Base-by-base conservation (phyloP, 2,797 vertebrate species). In the Percopsis omiscomaycus region DNA sequence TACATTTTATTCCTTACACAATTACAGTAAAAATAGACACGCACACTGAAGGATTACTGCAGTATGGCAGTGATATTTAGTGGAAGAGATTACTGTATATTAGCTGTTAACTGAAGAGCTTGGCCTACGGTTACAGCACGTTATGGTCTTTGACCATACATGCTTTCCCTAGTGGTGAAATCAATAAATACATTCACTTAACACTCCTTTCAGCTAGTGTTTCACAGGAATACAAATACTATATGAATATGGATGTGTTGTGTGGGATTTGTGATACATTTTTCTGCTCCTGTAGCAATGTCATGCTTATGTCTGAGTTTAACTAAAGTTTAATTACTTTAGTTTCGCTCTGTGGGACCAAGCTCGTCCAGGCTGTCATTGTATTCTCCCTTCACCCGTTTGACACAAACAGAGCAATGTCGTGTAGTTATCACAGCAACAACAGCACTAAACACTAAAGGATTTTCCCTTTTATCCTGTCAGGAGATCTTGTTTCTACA, bases 291-390 rank as follows among this genome's bases (percentile, higher is more conserved):
- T 78, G 63, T 30, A 62, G 74, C 59, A 64, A 60, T 64, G 44
- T 72, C 71, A 75, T 66, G 56, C 68, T 70, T 64, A 61, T 71
- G 68, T 73, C 80, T 55, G 55, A 66, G 84, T 88, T 88, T 67
- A 87, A 88, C 82, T 81, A 71, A 84, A 88, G 83, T 71, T 75
- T 78, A 79, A 62, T 80, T 84, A 82, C 66, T 81, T 78, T 76
- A 71, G 37, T 42, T 84, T 83, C 84, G 65, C 80, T 89, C 76
- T 14, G 56, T 64, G 72, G 66, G 75, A 73, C 66, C 67, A 42
- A 66, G n/a, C 45, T 59, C 62, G 49, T 59, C 14, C 16, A 73
- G 69, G 74, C 60, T 46, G 4, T 68, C 62, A 71, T 45, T 67
- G 54, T 78, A 78, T 77, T 61, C 78, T 75, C 70, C 65, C 53